Base-by-base conservation (phyloP, 2,797 vertebrate species). In the Mormyrops boulengeri region DNA sequence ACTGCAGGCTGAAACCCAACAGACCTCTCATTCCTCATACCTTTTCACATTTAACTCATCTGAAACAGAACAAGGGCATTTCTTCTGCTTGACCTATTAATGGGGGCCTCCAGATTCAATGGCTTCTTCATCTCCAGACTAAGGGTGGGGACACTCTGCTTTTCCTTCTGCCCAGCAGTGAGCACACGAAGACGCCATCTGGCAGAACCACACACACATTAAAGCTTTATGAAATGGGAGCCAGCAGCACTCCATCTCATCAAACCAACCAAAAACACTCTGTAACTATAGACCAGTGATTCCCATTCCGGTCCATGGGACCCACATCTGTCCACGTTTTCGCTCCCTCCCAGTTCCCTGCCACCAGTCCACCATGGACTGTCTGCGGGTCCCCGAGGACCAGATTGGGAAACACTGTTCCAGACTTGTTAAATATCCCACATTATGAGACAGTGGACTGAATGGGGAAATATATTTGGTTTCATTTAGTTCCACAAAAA, bases 71-170 rank as follows among this genome's bases (percentile, higher is more conserved):
- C 9, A 85, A 49, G 41, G n/a, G 44, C n/a, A 9, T 50, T 22
- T 50, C 30, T 17, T 47, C 47, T 44, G 0, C 62, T 84, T 2
- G 95, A 99, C 98, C 98, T 97, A 94, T 97, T 99, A 92, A 99
- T 97, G 89, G 97, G 96, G 84, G 98, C 97, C 94, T 99, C 97
- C 92, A 99, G 96, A 93, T 99, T 98, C 87, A 99, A 90, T 77
- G 98, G 97, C 92, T 97, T 99, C 93, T 96, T 99, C 96, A 98
- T 97, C 93, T 98, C 98, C 89, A 99, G 94, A 93, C 96, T 96
- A 92, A 99, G 96, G 1, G 95, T 97, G 0, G 98, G 98, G 92
- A 97, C 97, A 92, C 98, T 98, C 47, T 99, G 98, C 91, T 99
- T 98, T 94, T 99, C 98, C 92, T 99, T 99, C 90, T 97, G 98